phyloP scores from a whole-genome alignment of 2,113 vertebrate species.

The Amia ocellicauda region DNA sequence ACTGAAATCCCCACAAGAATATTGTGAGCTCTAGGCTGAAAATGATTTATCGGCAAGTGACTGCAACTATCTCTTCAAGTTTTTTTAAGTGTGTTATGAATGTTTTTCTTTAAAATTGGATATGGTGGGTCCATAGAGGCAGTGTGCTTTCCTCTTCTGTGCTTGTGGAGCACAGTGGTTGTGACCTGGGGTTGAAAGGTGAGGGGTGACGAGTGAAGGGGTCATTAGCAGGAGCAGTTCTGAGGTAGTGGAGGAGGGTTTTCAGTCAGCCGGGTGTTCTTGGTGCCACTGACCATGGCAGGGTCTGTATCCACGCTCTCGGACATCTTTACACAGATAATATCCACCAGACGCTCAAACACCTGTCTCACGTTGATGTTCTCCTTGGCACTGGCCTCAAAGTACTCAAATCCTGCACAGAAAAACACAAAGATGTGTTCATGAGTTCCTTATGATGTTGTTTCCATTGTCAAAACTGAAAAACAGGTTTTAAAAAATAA shows the following conservation, averaged over 20 bases:
- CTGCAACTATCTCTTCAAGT: too few species aligned
- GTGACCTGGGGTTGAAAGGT: slow-evolving; percentile 18
- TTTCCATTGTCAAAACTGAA: too few species aligned
- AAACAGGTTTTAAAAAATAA: too few species aligned
- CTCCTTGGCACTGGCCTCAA: slow-evolving; percentile 95
- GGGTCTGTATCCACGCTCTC: slow-evolving; percentile 85
- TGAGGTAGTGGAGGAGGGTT: slow-evolving; percentile 80
- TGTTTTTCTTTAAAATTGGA: too few species aligned
- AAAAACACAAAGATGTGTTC: slow-evolving; percentile 20
- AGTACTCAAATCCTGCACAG: slow-evolving; percentile 89
- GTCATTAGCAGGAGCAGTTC: slow-evolving; percentile 83
- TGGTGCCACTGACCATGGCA: slow-evolving; percentile 67
- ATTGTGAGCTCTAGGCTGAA: too few species aligned
- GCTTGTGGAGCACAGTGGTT: too few species aligned
- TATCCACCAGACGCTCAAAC: slow-evolving; percentile 92
- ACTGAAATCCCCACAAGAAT: too few species aligned
- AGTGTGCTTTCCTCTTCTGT: slow-evolving; percentile 42
- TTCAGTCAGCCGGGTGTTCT: slow-evolving; percentile 82
- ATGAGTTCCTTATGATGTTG: too few species aligned
- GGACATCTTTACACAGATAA: slow-evolving; percentile 97
- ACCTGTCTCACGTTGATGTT: slow-evolving; percentile 96
- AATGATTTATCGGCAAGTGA: too few species aligned
- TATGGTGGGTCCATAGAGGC: slow-evolving; percentile 22
- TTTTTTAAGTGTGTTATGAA: too few species aligned
- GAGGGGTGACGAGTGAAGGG: background rate